A percentile compares a stretch with the other conserved stretches of the same genome.
Evolutionary conservation across 2,113 vertebrate genomes (phyloP).

Genomic region (Siniperca knerii): DNA sequence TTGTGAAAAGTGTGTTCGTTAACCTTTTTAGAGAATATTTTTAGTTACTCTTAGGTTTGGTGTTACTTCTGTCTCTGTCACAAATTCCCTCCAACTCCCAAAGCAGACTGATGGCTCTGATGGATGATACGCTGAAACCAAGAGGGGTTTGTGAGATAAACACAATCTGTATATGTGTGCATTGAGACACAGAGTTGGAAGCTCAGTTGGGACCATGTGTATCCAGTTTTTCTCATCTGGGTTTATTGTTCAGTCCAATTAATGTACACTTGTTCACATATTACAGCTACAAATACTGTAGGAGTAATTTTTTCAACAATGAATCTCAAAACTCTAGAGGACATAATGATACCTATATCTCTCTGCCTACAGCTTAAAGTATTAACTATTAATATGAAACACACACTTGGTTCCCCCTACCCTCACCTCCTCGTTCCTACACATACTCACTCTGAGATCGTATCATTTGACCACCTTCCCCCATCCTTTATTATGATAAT

Average conservation of each 20-base stretch:
- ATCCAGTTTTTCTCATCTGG: conserved; percentile 41
- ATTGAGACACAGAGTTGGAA: conserved; percentile 9
- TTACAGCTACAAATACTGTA: not conserved
- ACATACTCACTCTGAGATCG: conserved; percentile 14
- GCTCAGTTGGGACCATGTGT: conserved; percentile 25
- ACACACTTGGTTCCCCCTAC: not conserved
- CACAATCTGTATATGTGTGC: not conserved
- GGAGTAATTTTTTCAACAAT: not conserved
- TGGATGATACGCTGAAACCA: conserved; percentile 44
- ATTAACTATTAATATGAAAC: conserved; percentile 37
- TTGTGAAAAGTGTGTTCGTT: conserved; percentile 32
- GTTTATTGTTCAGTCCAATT: conserved; percentile 34
- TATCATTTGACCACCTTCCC: conserved; percentile 59
- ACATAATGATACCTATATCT: conserved; percentile 16
- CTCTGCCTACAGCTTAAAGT: conserved; percentile 21
- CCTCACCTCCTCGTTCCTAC: conserved; percentile 35
- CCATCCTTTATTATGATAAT: conserved; percentile 77
- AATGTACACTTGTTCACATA: not conserved
- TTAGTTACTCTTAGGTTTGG: conserved; percentile 46
- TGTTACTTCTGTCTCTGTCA: conserved; percentile 31
- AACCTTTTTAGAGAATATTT: conserved; percentile 60
- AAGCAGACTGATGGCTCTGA: conserved; percentile 42
- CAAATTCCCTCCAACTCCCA: conserved; percentile 46
- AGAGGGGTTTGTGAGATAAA: conserved; percentile 44
- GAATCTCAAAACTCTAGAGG: conserved; percentile 16